Evolutionary conservation across 2,113 vertebrate genomes (phyloP).

Genomic region (Nycticebus coucang): DNA sequence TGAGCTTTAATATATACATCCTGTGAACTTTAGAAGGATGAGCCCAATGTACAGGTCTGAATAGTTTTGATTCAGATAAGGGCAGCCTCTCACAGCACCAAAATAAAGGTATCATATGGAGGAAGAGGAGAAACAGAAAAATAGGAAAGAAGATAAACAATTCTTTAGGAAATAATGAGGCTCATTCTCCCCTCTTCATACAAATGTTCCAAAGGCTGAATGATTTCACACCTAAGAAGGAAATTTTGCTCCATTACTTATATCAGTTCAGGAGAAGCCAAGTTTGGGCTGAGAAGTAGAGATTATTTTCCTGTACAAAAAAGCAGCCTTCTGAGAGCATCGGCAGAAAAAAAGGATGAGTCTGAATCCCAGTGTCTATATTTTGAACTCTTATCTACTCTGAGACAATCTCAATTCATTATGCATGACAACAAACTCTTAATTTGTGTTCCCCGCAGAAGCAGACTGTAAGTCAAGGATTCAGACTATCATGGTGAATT

Average conservation of each 20-base stretch:
- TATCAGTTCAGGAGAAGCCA: conserved; percentile 30
- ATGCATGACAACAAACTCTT: neutral
- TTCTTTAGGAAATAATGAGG: neutral
- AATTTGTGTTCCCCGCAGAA: neutral
- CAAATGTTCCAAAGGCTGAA: conserved; percentile 8
- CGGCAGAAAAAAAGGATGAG: neutral
- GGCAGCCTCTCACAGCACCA: neutral
- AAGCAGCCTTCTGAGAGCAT: neutral
- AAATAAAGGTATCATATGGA: neutral
- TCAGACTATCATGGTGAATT: neutral
- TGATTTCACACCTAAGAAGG: conserved; percentile 31
- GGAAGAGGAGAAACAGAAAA: neutral
- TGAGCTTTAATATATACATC: neutral
- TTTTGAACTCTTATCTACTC: neutral
- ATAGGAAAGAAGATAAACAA: neutral
- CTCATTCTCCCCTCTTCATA: neutral
- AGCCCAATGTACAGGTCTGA: neutral
- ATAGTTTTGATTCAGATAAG: neutral
- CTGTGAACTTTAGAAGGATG: neutral
- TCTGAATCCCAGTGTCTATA: neutral
- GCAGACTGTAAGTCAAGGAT: neutral
- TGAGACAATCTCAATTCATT: neutral
- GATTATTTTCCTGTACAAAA: conserved; percentile 18
- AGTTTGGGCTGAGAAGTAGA: conserved; percentile 7
- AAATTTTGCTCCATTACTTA: conserved; percentile 42